Percentiles rank a stretch among this genome's conserved stretches.
phyloP scores from a whole-genome alignment of 1,140 invertebrate genomes.

The Episyrphus balteatus region DNA sequence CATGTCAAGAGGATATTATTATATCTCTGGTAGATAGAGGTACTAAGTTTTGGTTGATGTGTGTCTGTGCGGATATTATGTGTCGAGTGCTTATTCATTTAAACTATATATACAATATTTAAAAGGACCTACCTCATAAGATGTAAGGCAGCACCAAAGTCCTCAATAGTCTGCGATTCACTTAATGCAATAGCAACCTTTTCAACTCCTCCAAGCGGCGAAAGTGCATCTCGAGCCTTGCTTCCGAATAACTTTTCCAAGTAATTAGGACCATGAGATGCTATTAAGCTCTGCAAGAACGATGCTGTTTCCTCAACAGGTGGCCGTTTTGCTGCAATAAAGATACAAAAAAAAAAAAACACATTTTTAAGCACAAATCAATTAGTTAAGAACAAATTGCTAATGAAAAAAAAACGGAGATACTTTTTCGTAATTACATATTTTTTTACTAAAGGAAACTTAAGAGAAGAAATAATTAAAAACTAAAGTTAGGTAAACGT shows the following conservation, averaged over 20 bases:
- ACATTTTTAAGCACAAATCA: not conserved
- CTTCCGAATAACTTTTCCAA: slow-evolving; percentile 89
- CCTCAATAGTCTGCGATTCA: slow-evolving; percentile 93
- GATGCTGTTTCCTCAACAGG: slow-evolving; percentile 92
- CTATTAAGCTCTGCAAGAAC: slow-evolving; percentile 82
- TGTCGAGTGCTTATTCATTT: too few species aligned
- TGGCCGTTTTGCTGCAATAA: slow-evolving; percentile 73
- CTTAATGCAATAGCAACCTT: slow-evolving; percentile 84
- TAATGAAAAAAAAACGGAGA: too few species aligned
- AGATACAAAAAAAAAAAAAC: slow-evolving; percentile 3
- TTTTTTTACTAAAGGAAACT: too few species aligned
- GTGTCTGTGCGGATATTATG: too few species aligned
- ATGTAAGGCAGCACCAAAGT: slow-evolving; percentile 35
- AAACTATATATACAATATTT: too few species aligned
- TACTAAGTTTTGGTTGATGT: too few species aligned
- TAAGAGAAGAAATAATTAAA: too few species aligned
- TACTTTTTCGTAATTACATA: too few species aligned
- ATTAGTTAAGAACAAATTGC: not conserved
- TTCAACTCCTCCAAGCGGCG: slow-evolving; percentile 82
- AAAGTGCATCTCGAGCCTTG: slow-evolving; percentile 82
- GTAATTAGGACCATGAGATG: slow-evolving; percentile 92
- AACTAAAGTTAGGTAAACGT: too few species aligned
- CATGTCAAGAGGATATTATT: too few species aligned
- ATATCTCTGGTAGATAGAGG: too few species aligned
- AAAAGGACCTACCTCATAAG: slow-evolving; percentile 31